Evolutionary conservation across 2,888 invertebrate genomes (phyloP).

Genomic region (Synergus laeviventris): DNA sequence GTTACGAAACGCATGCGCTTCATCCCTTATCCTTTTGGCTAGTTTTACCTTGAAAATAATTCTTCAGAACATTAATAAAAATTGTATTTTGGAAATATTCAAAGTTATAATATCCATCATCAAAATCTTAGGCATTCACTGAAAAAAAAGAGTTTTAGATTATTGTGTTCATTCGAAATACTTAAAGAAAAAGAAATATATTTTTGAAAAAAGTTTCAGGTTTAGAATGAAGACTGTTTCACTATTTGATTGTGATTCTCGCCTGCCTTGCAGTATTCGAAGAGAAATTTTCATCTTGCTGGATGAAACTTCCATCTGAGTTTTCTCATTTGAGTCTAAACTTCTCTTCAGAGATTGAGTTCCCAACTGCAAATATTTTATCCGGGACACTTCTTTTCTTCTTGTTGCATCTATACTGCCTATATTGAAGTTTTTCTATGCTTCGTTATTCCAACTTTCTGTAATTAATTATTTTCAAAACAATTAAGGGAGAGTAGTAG

Average conservation of each 20-base stretch:
- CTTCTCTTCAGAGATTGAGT: background rate
- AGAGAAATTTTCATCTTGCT: background rate
- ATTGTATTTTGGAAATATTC: no score
- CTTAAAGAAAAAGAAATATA: no score
- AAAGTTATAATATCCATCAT: no score
- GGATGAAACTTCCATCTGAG: background rate
- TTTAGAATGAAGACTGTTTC: background rate
- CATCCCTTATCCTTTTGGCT: no score
- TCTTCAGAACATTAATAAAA: no score
- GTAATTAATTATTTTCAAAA: background rate
- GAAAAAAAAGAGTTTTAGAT: no score
- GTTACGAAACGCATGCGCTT: conserved; percentile 55
- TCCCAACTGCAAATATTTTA: background rate
- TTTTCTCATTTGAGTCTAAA: background rate
- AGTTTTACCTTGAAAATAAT: no score
- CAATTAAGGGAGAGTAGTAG: background rate
- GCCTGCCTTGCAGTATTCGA: background rate
- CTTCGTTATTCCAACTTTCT: background rate
- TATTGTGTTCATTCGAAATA: no score
- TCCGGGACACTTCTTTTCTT: background rate
- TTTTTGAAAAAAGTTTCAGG: no score
- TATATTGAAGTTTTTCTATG: background rate
- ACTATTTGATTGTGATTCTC: background rate
- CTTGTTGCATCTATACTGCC: no score
- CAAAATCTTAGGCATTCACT: no score